Base-by-base conservation (phyloP, 2,113 vertebrate species). In the Ophthalmolycus amberensis region DNA sequence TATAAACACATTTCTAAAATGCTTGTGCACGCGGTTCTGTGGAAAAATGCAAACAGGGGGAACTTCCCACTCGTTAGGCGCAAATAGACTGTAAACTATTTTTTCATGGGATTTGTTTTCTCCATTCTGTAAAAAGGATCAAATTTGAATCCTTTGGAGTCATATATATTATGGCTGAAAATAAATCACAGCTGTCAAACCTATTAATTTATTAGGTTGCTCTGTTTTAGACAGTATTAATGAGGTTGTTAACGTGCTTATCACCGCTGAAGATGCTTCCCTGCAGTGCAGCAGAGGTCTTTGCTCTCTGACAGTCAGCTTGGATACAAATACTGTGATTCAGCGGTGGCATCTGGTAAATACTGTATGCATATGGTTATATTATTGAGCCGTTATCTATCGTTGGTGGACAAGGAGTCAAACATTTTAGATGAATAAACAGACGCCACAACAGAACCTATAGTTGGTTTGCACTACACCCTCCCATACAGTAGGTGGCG, bases 61-160 rank as follows among this genome's bases (percentile, higher is more conserved):
- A 40, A 60, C 87, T 82, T 89, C 85, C 84, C 84, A 86, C 18
- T 4, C 20, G 66, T 87, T 25, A 48, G 37, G 82, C 44, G 38
- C 18, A 71, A 72, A 68, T 2, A 46, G 2, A 66, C 37, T 38
- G 32, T 32, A 25, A 46, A 64, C 10, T 34, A 6, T 37, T 32
- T 15, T 69, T 69, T 73, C 25, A 65, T 15, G 12, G 4, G 12
- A 1, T 32, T 67, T 12, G 12, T 50, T 59, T 50, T 80, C 22
- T 65, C 66, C 78, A 46, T 56, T 71, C 60, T 65, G 54, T 27
- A 58, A 25, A 6, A 65, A 50, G 2, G 29, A 65, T 48, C 20
- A 50, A 56, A 54, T 60, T 18, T 27, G 22, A 25, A 18, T 68
- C 42, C 5, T 58, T 18, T 73, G 32, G 8, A 58, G 48, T 79